A percentile compares a stretch with the other conserved stretches of the same genome.
phyloP scores from a whole-genome alignment of 2,113 vertebrate species.

The Cavia aperea region DNA sequence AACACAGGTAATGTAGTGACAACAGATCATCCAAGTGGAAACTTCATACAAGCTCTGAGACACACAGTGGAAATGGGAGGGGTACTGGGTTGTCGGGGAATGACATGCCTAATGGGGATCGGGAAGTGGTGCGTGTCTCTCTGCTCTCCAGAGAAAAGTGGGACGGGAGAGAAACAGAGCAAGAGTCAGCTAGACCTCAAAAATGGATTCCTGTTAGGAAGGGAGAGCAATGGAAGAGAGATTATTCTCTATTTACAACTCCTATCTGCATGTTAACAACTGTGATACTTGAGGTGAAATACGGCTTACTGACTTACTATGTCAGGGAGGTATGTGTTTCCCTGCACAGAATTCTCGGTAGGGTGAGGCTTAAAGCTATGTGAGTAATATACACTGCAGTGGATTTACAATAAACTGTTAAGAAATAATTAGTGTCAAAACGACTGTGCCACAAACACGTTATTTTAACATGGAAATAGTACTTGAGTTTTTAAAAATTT shows the following conservation, averaged over 20 bases:
- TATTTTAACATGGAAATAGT: not conserved
- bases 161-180: not conserved
- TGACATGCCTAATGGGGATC: not conserved
- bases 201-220: not conserved
- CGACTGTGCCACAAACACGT: not conserved
- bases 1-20: not conserved
- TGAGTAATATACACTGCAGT: not conserved
- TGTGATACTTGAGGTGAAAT: not conserved
- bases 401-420: constrained; percentile 11
- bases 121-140: not conserved
- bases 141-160: not conserved
- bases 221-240: not conserved
- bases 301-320: not conserved
- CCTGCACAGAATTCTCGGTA: not conserved
- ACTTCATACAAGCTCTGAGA: constrained; percentile 9
- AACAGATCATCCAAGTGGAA: not conserved
- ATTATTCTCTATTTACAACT: not conserved
- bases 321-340: not conserved
- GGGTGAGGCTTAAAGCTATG: not conserved
- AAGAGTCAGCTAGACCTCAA: not conserved
- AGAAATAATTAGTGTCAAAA: constrained; percentile 2
- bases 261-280: not conserved
- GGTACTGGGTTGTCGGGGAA: not conserved
- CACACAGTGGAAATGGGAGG: not conserved
- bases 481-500: not conserved